These are phyloP conservation scores for Phyllostomus discolor DNA, from an alignment of 2,113 vertebrate genomes.

Conservation along the genomic window DNA sequence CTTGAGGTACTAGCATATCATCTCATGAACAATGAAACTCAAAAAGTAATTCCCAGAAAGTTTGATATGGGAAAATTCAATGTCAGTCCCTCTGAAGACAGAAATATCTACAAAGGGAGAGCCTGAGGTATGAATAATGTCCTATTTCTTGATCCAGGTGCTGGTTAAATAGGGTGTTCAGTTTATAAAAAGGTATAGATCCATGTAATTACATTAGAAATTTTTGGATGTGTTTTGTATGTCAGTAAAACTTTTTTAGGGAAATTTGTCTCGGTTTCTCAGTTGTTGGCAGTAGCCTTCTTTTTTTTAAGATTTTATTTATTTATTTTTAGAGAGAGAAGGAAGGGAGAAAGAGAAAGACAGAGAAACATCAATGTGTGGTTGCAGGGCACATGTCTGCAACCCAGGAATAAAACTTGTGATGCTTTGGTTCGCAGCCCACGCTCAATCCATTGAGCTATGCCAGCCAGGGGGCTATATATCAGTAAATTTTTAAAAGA, in stretches of 20 bases:
- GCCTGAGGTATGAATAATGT: background rate
- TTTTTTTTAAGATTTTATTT: too few relatives aligned
- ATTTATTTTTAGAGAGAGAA: too few relatives aligned
- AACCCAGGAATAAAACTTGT: too few relatives aligned
- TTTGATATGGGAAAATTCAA: background rate
- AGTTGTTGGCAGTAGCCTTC: too few relatives aligned
- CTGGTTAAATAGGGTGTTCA: background rate
- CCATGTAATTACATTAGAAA: background rate
- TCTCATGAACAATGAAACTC: background rate
- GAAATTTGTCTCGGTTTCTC: too few relatives aligned
- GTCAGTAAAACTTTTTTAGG: background rate
- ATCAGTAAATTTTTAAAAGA: background rate
- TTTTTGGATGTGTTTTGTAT: background rate
- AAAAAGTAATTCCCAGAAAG: background rate
- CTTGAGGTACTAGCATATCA: background rate
- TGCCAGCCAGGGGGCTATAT: too few relatives aligned
- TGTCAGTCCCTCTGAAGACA: background rate
- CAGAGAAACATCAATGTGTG: too few relatives aligned
- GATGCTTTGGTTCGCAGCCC: too few relatives aligned
- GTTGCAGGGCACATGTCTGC: too few relatives aligned
- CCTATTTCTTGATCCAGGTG: background rate
- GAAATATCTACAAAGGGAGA: background rate
- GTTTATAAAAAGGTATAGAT: background rate
- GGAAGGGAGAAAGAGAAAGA: too few relatives aligned
- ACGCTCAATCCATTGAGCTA: too few relatives aligned